Percentiles rank a stretch among this genome's conserved stretches.
phyloP scores from a whole-genome alignment of 2,888 invertebrate genomes.

The Pollenia angustigena region DNA sequence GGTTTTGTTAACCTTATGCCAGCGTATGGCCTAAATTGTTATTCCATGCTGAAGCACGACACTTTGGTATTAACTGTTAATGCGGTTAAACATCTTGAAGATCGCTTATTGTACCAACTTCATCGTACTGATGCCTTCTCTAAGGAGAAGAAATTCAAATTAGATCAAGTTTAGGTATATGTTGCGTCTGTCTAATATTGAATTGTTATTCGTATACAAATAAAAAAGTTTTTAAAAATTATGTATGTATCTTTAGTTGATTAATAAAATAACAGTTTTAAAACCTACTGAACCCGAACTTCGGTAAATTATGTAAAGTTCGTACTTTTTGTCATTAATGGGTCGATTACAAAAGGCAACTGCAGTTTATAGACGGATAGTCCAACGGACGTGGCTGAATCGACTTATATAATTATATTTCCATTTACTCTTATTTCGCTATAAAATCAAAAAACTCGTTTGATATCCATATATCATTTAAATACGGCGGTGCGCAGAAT shows the following conservation, averaged over 20 bases:
- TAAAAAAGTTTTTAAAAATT: neutral
- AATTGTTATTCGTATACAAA: constrained; percentile 19
- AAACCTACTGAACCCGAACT: too few species aligned
- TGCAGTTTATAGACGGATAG: too few species aligned
- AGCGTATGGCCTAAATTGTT: constrained; percentile 96
- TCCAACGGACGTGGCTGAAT: too few species aligned
- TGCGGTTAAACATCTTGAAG: constrained; percentile 94
- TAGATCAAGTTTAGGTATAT: constrained; percentile 85
- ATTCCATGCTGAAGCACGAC: constrained; percentile 98
- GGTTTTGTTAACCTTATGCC: constrained; percentile 97
- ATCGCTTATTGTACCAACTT: constrained; percentile 89
- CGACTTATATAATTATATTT: too few species aligned
- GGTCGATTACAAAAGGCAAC: too few species aligned
- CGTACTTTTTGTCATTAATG: too few species aligned
- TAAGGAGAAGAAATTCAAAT: constrained; percentile 85
- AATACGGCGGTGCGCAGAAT: too few species aligned
- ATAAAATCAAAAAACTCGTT: too few species aligned
- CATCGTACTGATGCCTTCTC: constrained; percentile 86
- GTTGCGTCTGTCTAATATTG: constrained; percentile 77
- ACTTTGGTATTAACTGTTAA: constrained; percentile 94
- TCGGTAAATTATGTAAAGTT: too few species aligned
- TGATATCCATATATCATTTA: too few species aligned
- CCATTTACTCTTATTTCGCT: too few species aligned
- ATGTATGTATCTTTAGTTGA: neutral
- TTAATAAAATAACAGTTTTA: too few species aligned